A percentile compares a stretch with the other conserved stretches of the same genome.
Conservation (phyloP, 2,113 vertebrate species). For the Chauna torquata region DNA sequence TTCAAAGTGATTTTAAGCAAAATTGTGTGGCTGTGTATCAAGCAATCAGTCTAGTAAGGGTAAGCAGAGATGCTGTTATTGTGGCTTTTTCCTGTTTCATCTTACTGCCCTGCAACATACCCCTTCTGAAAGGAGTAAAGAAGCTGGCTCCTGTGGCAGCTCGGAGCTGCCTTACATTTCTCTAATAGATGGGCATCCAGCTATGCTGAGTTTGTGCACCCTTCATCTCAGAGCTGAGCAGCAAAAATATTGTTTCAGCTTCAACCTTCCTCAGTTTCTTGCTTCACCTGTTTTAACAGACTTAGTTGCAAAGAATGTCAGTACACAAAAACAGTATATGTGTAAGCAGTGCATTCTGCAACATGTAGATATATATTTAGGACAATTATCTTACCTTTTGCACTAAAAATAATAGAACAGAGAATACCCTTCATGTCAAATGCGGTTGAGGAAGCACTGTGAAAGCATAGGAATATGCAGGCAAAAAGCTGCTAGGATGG, state of each 20-base stretch:
- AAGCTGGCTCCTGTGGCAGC: not conserved
- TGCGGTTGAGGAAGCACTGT: not conserved
- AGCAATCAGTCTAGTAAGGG: not conserved
- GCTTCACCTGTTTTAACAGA: not conserved
- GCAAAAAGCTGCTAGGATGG: not conserved
- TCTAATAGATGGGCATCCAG: not conserved
- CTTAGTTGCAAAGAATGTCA: not conserved
- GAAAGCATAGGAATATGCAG: not conserved
- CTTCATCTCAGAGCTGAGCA: not conserved
- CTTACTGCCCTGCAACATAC: not conserved
- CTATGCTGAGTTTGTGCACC: not conserved
- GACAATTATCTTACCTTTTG: not conserved
- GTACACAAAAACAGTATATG: not conserved
- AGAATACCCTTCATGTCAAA: not conserved
- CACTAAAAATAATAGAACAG: not conserved
- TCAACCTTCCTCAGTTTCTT: not conserved
- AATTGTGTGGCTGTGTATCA: not conserved
- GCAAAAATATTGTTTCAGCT: not conserved
- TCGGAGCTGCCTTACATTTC: not conserved
- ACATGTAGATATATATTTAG: not conserved
- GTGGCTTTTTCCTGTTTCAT: not conserved
- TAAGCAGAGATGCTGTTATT: not conserved
- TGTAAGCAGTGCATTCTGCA: not conserved
- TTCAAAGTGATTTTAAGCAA: not conserved
- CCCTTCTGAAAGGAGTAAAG: not conserved